A percentile compares a stretch with the other conserved stretches of the same genome.
phyloP scores from a whole-genome alignment of 2,797 vertebrate species.

The Cercopithecus mitis region DNA sequence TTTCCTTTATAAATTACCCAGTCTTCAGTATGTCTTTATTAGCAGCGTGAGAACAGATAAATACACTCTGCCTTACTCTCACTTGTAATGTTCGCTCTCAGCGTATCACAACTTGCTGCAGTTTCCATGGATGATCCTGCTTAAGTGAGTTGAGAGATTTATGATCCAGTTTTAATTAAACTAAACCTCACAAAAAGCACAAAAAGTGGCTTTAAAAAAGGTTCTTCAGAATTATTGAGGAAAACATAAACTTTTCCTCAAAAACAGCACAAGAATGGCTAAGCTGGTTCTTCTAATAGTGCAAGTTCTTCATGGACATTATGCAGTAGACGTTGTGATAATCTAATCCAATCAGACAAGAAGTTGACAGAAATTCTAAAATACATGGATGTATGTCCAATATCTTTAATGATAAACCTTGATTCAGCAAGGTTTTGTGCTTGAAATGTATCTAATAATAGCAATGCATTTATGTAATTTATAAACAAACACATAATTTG shows the following conservation, averaged over 20 bases:
- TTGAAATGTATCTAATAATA: constrained; percentile 32
- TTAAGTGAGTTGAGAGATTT: not conserved
- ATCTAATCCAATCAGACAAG: constrained; percentile 15
- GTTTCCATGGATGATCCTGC: not conserved
- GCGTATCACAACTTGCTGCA: not conserved
- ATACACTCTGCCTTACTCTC: not conserved
- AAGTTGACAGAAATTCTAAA: not conserved
- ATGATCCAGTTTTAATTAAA: not conserved
- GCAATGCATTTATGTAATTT: not conserved
- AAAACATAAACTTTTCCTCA: not conserved
- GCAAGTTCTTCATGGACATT: not conserved
- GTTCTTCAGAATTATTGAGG: not conserved
- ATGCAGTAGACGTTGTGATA: not conserved
- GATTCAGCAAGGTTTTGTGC: not conserved
- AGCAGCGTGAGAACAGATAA: not conserved
- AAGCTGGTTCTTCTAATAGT: not conserved
- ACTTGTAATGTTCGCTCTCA: not conserved
- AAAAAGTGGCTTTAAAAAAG: not conserved
- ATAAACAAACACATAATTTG: not conserved
- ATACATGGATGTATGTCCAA: constrained; percentile 12
- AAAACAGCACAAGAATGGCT: not conserved
- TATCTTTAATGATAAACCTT: constrained; percentile 19
- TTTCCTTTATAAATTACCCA: not conserved
- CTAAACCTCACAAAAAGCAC: not conserved
- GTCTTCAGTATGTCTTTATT: not conserved